These are phyloP conservation scores for Malurus melanocephalus DNA, from an alignment of 2,113 vertebrate species.

Conservation along the genomic window DNA sequence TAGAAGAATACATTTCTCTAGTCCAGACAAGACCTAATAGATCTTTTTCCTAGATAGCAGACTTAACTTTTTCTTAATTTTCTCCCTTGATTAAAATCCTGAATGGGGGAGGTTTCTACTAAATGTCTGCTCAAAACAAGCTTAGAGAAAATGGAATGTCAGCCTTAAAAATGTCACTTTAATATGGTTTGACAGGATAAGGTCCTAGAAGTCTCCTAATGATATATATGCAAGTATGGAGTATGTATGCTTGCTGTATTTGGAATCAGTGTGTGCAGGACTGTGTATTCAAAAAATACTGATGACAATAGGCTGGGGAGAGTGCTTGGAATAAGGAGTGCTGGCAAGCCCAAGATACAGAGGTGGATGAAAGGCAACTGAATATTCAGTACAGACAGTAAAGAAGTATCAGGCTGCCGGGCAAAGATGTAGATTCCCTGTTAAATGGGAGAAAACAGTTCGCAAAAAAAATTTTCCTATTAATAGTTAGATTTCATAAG, in stretches of 20 bases:
- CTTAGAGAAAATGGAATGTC: slow-evolving; percentile 51
- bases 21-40: slow-evolving; percentile 48
- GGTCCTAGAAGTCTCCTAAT: slow-evolving; percentile 11
- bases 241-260: background rate
- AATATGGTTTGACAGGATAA: slow-evolving; percentile 34
- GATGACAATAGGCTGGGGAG: background rate
- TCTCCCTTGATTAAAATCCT: slow-evolving; percentile 59
- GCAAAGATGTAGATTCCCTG: background rate
- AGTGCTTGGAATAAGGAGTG: background rate
- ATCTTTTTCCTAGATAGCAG: slow-evolving; percentile 42
- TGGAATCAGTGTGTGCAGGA: background rate
- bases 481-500: background rate
- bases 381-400: background rate
- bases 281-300: slow-evolving; percentile 3
- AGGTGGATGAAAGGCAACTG: background rate
- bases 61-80: slow-evolving; percentile 62
- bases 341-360: background rate
- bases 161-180: slow-evolving; percentile 45
- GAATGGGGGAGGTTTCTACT: slow-evolving; percentile 22
- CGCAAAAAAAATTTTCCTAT: background rate
- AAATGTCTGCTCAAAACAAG: slow-evolving; percentile 31
- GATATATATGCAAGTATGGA: background rate
- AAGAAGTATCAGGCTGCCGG: background rate
- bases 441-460: background rate
- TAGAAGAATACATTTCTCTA: slow-evolving; percentile 56